Base-by-base conservation (phyloP, 1,140 invertebrate genomes). In the Pristionchus pacificus region DNA sequence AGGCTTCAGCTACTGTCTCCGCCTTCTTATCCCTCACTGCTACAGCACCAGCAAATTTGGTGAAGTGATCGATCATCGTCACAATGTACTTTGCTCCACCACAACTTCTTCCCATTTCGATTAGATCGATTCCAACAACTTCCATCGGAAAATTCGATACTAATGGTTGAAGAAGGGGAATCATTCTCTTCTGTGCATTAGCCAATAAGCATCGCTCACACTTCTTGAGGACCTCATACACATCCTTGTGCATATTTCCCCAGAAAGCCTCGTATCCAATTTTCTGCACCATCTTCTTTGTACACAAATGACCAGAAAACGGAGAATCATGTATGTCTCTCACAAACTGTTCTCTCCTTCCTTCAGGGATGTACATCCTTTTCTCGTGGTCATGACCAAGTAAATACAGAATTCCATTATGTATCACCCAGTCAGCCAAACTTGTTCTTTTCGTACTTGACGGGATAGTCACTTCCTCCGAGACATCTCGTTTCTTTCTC, bases 31-130 rank as follows among this genome's bases (percentile, higher is more conserved):
- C 57, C 1, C 59, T 32, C 29, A 69, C 62, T 19, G 67, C 59
- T 25, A 60, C n/a, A 0, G 67, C 67, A 6, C 1, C 30, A 15
- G 15, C 67, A n/a, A 30, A 69, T 25, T 69, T 69, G 1, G 58
- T 60, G 32, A 69, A 69, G 1, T 58, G 58, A 38, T 69, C 67
- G 19, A 69, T 61, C 2, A 69, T 57, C 1, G 57, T 31, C 33
- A 69, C 19, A 19, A 69, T 27, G 67, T 69, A 69, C 24, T 60
- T 0, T 27, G 60, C 62, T 0, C 67, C 67, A 10, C 24, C 15
- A 10, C 27, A 38, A 13, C 59, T 58, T n/a, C 29, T 6, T 10
- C 67, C 67, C 30, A 69, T 19, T 29, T 69, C 67, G 2, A 69
- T 29, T 2, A 69, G 19, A 28, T 69, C 67, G 25, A 49, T 31